These are phyloP conservation scores for Hucho hucho DNA, from an alignment of 2,113 vertebrate genomes.

Conservation along the genomic window DNA sequence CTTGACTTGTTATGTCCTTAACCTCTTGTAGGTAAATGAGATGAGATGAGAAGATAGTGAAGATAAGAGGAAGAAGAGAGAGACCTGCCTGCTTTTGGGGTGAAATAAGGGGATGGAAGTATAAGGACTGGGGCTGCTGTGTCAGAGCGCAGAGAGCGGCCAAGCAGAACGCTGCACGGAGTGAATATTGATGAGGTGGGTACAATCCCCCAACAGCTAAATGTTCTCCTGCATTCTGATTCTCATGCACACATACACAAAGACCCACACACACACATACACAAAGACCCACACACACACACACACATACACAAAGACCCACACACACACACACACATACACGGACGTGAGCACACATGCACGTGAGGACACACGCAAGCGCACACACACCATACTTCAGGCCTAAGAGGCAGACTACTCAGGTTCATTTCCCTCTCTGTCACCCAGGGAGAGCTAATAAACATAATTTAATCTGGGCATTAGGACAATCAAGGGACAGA, in stretches of 20 bases:
- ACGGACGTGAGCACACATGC: slow-evolving; percentile 21
- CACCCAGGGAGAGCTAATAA: slow-evolving; percentile 54
- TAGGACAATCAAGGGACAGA: slow-evolving; percentile 50
- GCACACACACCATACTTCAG: not conserved
- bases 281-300: slow-evolving; percentile 13
- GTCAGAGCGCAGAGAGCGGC: slow-evolving; percentile 17
- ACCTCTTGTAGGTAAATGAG: not conserved
- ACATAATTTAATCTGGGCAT: slow-evolving; percentile 61
- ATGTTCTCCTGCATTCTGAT: slow-evolving; percentile 52
- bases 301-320: slow-evolving; percentile 16
- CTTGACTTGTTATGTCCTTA: no score
- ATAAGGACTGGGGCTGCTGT: not conserved
- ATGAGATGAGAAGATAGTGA: not conserved
- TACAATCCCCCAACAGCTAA: slow-evolving; percentile 57
- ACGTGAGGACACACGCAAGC: not conserved
- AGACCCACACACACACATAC: not conserved
- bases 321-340: slow-evolving; percentile 7
- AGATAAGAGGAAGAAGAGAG: not conserved
- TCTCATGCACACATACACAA: slow-evolving; percentile 7
- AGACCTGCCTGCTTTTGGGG: not conserved
- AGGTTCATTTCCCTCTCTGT: slow-evolving; percentile 31
- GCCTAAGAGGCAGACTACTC: slow-evolving; percentile 20
- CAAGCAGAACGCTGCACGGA: slow-evolving; percentile 51
- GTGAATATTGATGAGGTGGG: slow-evolving; percentile 68
- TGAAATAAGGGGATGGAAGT: not conserved